phyloP scores from a whole-genome alignment of 2,113 vertebrate species.

The Butorides virescens region DNA sequence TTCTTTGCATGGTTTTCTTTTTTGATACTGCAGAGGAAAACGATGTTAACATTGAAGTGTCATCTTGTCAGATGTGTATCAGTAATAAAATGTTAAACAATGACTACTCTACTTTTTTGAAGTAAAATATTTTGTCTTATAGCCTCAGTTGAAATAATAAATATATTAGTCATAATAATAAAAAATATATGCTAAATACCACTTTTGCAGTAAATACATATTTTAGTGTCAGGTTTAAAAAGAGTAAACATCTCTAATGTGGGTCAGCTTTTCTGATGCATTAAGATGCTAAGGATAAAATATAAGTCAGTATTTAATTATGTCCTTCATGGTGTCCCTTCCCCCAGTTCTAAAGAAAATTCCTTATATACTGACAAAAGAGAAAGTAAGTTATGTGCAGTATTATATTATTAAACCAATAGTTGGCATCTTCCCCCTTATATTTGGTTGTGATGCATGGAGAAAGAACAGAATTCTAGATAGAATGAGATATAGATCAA shows the following conservation, averaged over 20 bases:
- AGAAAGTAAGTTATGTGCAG: neutral
- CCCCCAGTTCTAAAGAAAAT: neutral
- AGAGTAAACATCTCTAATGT: neutral
- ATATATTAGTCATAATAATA: neutral
- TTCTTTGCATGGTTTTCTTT: conserved; percentile 6
- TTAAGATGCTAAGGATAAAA: neutral
- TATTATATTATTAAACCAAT: neutral
- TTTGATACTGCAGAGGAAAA: neutral
- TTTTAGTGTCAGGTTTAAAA: neutral
- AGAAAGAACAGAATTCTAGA: neutral
- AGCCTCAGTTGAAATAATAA: neutral
- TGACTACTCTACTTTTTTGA: neutral
- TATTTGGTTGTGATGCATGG: neutral
- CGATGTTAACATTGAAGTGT: neutral
- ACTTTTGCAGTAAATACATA: neutral
- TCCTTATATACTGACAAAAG: neutral
- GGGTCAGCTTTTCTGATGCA: neutral
- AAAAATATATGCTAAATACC: neutral
- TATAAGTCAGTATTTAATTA: neutral
- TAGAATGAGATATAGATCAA: neutral
- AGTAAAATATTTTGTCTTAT: neutral
- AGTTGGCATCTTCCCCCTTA: neutral
- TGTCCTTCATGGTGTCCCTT: neutral
- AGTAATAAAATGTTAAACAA: neutral
- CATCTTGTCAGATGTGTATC: neutral